These are phyloP conservation scores for Drosophila kuntzei DNA, from an alignment of 2,888 invertebrate species.

Conservation along the genomic window DNA sequence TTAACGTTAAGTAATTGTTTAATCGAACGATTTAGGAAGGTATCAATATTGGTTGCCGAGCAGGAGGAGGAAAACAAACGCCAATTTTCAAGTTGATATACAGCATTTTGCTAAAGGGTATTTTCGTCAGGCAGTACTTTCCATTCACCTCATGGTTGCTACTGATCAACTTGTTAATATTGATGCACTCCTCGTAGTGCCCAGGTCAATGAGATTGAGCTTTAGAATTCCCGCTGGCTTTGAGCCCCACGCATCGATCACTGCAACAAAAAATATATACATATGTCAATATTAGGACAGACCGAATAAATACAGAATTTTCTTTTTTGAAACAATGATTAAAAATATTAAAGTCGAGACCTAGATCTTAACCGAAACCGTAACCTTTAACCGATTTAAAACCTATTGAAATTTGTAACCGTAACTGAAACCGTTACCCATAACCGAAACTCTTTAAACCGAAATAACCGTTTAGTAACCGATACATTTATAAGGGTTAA, in stretches of 20 bases:
- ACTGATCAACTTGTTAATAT: constrained; percentile 39
- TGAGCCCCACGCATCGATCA: constrained; percentile 85
- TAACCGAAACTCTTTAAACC: no score
- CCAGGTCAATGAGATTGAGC: constrained; percentile 82
- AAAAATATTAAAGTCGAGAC: no score
- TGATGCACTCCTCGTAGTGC: constrained; percentile 85
- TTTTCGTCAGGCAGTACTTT: constrained; percentile 54
- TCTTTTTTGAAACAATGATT: no score
- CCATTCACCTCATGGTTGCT: constrained; percentile 31
- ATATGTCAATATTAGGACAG: neutral
- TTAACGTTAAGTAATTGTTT: constrained; percentile 20
- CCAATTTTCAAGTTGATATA: constrained; percentile 49
- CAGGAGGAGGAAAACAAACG: constrained; percentile 73
- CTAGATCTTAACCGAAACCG: no score
- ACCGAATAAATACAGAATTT: no score
- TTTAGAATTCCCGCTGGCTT: constrained; percentile 83
- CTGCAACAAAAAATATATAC: constrained; percentile 67
- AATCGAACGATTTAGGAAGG: constrained; percentile 42
- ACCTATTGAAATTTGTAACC: no score
- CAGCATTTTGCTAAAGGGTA: constrained; percentile 20
- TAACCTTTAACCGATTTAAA: no score
- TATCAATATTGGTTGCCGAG: constrained; percentile 46
- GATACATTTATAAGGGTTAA: no score
- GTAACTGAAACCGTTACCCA: no score
- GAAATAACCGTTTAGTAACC: no score